These are phyloP conservation scores for Candidula unifasciata DNA, from an alignment of 2,888 invertebrate species.

Conservation along the genomic window DNA sequence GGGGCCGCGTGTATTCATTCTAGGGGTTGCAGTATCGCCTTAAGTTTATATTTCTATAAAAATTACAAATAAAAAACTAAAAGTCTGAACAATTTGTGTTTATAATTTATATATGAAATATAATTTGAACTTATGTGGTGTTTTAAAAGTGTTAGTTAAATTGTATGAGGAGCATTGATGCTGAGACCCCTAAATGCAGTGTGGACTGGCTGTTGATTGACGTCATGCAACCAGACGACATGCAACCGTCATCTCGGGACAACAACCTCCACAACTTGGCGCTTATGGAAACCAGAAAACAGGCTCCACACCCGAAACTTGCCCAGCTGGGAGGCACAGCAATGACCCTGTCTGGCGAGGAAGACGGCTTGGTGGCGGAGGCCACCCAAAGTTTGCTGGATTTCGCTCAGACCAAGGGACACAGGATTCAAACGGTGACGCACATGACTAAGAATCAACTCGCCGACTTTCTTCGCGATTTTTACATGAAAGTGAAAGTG, in stretches of 20 bases:
- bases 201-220: conserved; percentile 52
- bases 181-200: conserved; percentile 1
- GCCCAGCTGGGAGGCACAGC: conserved; percentile 39
- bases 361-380: conserved; percentile 51
- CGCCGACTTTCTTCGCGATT: conserved; percentile 68
- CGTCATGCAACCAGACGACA: conserved; percentile 53
- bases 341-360: conserved; percentile 57
- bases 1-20: conserved; percentile 14
- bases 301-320: conserved; percentile 48
- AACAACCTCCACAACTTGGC: conserved; percentile 40
- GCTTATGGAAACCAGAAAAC: conserved; percentile 54
- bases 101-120: not conserved
- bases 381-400: conserved; percentile 61
- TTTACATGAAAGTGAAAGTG: conserved; percentile 64
- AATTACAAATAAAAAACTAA: not conserved
- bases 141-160: not conserved
- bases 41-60: not conserved
- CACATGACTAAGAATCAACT: conserved; percentile 63
- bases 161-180: not conserved
- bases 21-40: not conserved
- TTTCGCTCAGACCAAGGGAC: conserved; percentile 64
- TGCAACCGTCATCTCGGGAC: conserved; percentile 48
- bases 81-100: not conserved
- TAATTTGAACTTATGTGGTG: not conserved
- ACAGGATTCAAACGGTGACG: conserved; percentile 63